phyloP scores from a whole-genome alignment of 2,113 vertebrate species.

The Manacus vitellinus region DNA sequence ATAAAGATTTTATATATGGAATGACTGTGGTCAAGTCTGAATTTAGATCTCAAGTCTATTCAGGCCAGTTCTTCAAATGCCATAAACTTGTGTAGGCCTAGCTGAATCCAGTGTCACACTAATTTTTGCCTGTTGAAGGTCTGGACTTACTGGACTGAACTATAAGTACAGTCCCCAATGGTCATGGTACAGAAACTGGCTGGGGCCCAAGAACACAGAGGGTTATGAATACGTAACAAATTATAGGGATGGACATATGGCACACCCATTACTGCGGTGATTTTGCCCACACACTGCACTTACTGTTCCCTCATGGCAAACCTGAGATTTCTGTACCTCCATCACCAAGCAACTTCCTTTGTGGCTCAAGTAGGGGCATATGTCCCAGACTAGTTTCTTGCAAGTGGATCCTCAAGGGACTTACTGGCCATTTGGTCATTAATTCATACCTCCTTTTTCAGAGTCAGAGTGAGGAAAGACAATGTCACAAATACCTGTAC shows the following conservation, averaged over 20 bases:
- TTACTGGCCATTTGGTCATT: neutral
- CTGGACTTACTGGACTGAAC: neutral
- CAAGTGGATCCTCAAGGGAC: neutral
- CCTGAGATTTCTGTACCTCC: neutral
- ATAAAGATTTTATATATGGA: neutral
- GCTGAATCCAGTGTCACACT: neutral
- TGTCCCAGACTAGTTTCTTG: neutral
- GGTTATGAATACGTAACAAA: neutral
- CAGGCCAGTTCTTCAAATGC: neutral
- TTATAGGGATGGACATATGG: neutral
- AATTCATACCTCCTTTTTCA: neutral
- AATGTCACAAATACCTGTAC: neutral
- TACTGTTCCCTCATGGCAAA: neutral
- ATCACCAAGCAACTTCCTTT: neutral
- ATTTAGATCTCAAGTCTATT: neutral
- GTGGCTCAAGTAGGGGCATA: neutral
- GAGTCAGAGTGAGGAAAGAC: neutral
- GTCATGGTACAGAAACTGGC: neutral
- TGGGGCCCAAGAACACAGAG: neutral
- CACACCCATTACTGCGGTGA: neutral
- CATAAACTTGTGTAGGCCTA: neutral
- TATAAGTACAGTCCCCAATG: neutral
- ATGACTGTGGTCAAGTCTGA: neutral
- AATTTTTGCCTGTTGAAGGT: neutral
- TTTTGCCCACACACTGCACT: neutral